Base-by-base conservation (phyloP, 2,888 invertebrate genomes). In the Tachina grossa region DNA sequence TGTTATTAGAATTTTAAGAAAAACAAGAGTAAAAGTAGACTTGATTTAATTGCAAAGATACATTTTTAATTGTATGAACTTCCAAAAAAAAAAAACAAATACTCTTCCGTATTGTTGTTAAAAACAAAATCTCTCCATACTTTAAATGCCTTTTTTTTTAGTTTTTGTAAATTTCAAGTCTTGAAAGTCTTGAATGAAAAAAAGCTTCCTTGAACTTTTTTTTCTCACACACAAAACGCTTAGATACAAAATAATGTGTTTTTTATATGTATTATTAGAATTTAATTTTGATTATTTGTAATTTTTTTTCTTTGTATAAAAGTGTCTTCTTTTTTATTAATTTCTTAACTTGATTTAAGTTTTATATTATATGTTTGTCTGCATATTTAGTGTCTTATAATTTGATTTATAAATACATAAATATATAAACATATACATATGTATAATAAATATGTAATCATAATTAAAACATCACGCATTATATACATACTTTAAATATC, bases 191-290 rank as follows among this genome's bases (percentile, higher is more conserved):
- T 47, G 45, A 16, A 16, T 16, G 10, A 61, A 68, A 61, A 43
- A 63, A 83, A 72, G 68, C 72, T 77, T 83, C 83, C 66, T 66
- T 72, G 83, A 77, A 83, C 77, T 77, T 76, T 47, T n/a, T 14
- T 11, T 68, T 76, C 11, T 22, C 31, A 31, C 31, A 11, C 1
- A 9, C 16, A 2, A 53, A 53, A 16, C 53, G 53, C 53, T 53
- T 53, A 9, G 4, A 31, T 53, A 19, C 11, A 19, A 9, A 9
- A 53, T 1, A 16, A 53, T 16, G 10, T 19, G 9, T 10, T 19
- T 53, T 16, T 19, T 65, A 22, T 72, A 66, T 41, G 49, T 66
- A 47, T 78, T 55, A 41, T 55, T 19, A 59, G 5, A 22, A 59
- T 74, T 51, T 49, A 63, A 43, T 14, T 66, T 45, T 75, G 22